A percentile compares a stretch with the other conserved stretches of the same genome.
Conservation (phyloP, 2,888 invertebrate species). For the Bellardia bayeri region DNA sequence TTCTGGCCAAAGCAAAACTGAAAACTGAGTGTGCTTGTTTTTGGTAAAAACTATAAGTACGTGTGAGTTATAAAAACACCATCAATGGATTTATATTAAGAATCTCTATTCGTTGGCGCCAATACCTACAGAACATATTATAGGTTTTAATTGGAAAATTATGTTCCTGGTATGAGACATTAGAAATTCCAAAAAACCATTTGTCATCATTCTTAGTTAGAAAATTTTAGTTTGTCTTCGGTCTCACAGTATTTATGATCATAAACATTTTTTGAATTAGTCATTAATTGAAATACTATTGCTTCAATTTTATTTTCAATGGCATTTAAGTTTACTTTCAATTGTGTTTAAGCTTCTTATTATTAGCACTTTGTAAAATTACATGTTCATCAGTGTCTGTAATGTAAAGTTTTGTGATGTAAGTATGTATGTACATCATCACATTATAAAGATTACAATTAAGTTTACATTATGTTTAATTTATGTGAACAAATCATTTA, state of each 20-base stretch:
- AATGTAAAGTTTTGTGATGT: neutral
- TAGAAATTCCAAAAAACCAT: slow-evolving; percentile 53
- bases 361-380: slow-evolving; percentile 52
- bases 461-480: neutral
- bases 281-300: slow-evolving; percentile 39
- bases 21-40: neutral
- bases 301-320: slow-evolving; percentile 39
- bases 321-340: slow-evolving; percentile 3
- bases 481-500: neutral
- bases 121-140: slow-evolving; percentile 24
- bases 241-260: neutral
- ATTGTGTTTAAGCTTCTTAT: slow-evolving; percentile 17
- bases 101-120: slow-evolving; percentile 56
- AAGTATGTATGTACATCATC: too few species aligned
- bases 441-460: neutral
- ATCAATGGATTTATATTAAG: slow-evolving; percentile 31
- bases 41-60: neutral
- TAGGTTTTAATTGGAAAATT: slow-evolving; percentile 69
- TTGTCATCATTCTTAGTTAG: slow-evolving; percentile 55
- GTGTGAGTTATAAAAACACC: slow-evolving; percentile 24
- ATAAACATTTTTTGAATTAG: slow-evolving; percentile 40
- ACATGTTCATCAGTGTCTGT: neutral
- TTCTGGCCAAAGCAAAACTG: too few species aligned
- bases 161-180: slow-evolving; percentile 65
- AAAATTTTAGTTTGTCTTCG: slow-evolving; percentile 13